Evolutionary conservation across 1,140 invertebrate species (phyloP).

Genomic region (Micrasema minimum): DNA sequence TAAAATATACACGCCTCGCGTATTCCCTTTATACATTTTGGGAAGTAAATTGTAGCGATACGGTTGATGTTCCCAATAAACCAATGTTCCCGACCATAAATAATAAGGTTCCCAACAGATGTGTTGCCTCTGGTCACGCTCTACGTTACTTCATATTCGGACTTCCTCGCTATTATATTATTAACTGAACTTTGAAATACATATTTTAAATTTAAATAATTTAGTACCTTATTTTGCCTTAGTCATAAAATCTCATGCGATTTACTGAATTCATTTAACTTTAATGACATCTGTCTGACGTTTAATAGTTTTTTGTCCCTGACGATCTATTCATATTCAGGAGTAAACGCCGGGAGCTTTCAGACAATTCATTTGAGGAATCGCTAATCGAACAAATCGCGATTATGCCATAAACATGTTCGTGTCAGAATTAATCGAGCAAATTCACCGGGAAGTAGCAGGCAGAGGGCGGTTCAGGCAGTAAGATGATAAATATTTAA

Average conservation of each 20-base stretch:
- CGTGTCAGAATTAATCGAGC: not conserved
- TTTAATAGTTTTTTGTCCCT: too few species aligned
- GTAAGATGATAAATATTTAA: conserved; percentile 8
- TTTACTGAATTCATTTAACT: too few species aligned
- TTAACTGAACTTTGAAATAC: too few species aligned
- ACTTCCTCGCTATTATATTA: too few species aligned
- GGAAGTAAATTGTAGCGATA: conserved; percentile 21
- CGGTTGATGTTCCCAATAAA: conserved; percentile 22
- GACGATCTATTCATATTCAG: too few species aligned
- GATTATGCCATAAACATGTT: not conserved
- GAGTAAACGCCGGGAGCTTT: too few species aligned
- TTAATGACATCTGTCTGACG: too few species aligned
- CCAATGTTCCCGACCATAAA: conserved; percentile 1
- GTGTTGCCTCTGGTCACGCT: conserved; percentile 22
- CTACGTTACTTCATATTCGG: not conserved
- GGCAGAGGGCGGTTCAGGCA: not conserved
- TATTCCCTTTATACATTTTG: not conserved
- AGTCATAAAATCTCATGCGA: too few species aligned
- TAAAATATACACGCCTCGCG: too few species aligned
- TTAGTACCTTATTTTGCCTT: too few species aligned
- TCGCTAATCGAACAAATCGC: not conserved
- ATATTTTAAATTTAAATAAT: too few species aligned
- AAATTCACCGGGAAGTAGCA: not conserved
- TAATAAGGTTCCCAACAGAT: too few species aligned
- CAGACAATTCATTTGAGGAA: not conserved